Evolutionary conservation across 2,888 invertebrate species (phyloP), one percentile per base, ranked within the genome.

Genomic region (Heteromurus nitidus): DNA sequence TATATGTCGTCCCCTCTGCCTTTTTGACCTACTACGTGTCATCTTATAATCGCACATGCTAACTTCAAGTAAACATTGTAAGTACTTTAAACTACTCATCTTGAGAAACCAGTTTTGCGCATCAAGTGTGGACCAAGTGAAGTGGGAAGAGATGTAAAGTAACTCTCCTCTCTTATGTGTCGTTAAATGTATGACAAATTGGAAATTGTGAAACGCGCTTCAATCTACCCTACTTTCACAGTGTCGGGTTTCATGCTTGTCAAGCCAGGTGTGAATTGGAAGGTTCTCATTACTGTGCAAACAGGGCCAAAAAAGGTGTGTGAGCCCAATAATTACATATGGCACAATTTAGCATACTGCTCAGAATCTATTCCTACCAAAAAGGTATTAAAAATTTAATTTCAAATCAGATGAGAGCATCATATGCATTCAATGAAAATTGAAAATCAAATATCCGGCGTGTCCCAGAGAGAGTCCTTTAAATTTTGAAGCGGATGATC

Each of bases 41-140:
- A 73, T 73, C 73, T 11, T 73, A 64, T 73, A 62, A 64, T 73
- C 73, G 73, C 73, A 73, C 73, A 75, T 67, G 75, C 65, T 75
- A 55, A n/a, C n/a, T n/a, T n/a, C n/a, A n/a, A n/a, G n/a, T n/a
- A n/a, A n/a, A n/a, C n/a, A n/a, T n/a, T n/a, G n/a, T n/a, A 75
- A 75, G 26, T 62, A 47, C 7, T 62, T 60, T 47, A 55, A 55
- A 9, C 28, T 9, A 7, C 26, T 64, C 42, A 5, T 22, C 20
- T 22, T 11, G 7, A 2, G 42, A 55, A 70, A 24, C 58, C 55
- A 70, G 31, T 58, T 58, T 55, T 11, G n/a, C n/a, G 47, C n/a
- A 11, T 16, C n/a, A n/a, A n/a, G n/a, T n/a, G 47, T n/a, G 47
- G 47, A 16, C n/a, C 36, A 9, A 36, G 36, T 36, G 5, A 9